Evolutionary conservation across 1,140 invertebrate genomes (phyloP).

Genomic region (Anastatus disparis): DNA sequence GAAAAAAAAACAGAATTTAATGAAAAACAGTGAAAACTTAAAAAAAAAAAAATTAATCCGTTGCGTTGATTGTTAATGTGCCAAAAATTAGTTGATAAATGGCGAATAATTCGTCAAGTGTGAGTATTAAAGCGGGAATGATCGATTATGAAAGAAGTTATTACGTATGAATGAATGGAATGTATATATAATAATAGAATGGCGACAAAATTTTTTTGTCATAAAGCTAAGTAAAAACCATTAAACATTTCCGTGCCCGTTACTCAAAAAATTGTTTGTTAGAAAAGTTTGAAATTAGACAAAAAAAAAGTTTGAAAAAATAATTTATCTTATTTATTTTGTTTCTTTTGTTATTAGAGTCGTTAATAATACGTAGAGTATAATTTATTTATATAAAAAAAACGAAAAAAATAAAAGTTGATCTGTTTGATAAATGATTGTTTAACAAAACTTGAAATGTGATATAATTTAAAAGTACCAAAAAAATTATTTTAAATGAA

Average conservation of each 20-base stretch:
- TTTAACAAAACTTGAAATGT: conserved; percentile 23
- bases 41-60: conserved; percentile 6
- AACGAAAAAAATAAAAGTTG: background rate
- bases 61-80: conserved; percentile 35
- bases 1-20: background rate
- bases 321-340: background rate
- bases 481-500: background rate
- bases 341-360: background rate
- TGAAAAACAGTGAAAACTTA: conserved; percentile 1
- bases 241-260: conserved; percentile 26
- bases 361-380: background rate
- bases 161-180: background rate
- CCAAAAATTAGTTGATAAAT: too few relatives aligned
- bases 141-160: conserved; percentile 5
- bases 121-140: too few relatives aligned
- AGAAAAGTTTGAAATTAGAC: background rate
- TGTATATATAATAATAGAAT: background rate
- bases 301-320: background rate
- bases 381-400: background rate
- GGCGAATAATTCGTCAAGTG: too few relatives aligned
- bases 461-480: conserved; percentile 21
- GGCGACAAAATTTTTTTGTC: background rate
- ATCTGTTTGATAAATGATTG: background rate
- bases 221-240: background rate
- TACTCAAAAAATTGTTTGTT: background rate